These are phyloP conservation scores for Linnaemya tessellans DNA, from an alignment of 2,888 invertebrate species.

Conservation along the genomic window DNA sequence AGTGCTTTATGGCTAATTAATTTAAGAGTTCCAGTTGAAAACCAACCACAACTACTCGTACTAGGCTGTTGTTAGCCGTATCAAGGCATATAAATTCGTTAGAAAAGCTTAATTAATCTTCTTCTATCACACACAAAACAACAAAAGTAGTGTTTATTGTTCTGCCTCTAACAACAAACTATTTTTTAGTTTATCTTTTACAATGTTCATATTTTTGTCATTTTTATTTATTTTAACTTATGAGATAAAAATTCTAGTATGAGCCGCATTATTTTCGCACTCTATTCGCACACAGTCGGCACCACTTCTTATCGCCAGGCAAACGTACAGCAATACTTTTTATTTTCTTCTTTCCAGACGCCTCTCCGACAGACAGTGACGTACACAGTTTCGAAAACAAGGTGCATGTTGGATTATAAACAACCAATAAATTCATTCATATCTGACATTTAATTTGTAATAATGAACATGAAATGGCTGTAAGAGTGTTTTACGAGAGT, in stretches of 20 bases:
- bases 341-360: neutral
- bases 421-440: slow-evolving; percentile 68
- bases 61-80: neutral
- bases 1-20: neutral
- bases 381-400: slow-evolving; percentile 1
- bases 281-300: slow-evolving; percentile 35
- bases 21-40: neutral
- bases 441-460: slow-evolving; percentile 71
- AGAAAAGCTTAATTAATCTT: neutral
- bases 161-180: neutral
- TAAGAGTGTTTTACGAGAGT: slow-evolving; percentile 32
- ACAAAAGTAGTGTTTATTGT: slow-evolving; percentile 1
- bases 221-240: slow-evolving; percentile 32
- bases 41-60: neutral
- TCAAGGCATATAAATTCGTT: neutral
- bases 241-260: slow-evolving; percentile 35
- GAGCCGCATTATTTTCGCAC: slow-evolving; percentile 48
- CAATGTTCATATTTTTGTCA: slow-evolving; percentile 50
- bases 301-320: slow-evolving; percentile 12
- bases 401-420: slow-evolving; percentile 63
- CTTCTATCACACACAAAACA: neutral
- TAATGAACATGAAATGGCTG: slow-evolving; percentile 59
- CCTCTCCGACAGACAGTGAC: neutral
- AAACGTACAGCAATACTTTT: neutral
- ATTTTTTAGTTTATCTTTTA: slow-evolving; percentile 44